A percentile compares a stretch with the other conserved stretches of the same genome.
Conservation (phyloP, 2,797 vertebrate genomes). For the Takifugu rubripes region DNA sequence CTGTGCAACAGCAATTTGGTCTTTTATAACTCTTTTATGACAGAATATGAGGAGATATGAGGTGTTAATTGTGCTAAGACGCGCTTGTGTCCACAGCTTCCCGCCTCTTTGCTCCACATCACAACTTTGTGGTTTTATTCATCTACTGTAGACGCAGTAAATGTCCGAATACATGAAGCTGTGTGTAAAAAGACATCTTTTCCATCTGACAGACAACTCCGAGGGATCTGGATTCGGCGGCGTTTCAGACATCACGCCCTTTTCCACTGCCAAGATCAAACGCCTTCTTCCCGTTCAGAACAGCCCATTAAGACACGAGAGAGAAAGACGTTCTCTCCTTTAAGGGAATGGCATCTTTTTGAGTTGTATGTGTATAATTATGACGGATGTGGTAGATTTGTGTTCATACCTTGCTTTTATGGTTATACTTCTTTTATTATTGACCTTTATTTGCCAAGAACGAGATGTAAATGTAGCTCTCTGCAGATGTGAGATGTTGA, state of each 20-base stretch:
- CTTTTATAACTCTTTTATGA: not conserved
- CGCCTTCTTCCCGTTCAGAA: slow-evolving; percentile 47
- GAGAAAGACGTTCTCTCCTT: slow-evolving; percentile 44
- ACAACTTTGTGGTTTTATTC: too few species aligned
- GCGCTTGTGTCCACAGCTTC: not conserved
- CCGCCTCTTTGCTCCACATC: not conserved
- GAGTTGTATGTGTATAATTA: slow-evolving; percentile 35
- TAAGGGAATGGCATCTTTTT: slow-evolving; percentile 26
- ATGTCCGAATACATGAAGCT: too few species aligned
- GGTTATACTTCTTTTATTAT: slow-evolving; percentile 28
- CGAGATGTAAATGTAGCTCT: slow-evolving; percentile 18
- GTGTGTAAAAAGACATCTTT: slow-evolving; percentile 45
- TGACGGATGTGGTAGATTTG: slow-evolving; percentile 33
- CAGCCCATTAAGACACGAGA: slow-evolving; percentile 10
- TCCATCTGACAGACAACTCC: slow-evolving; percentile 69
- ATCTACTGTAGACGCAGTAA: too few species aligned
- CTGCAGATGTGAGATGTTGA: slow-evolving; percentile 50
- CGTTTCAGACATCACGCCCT: slow-evolving; percentile 73
- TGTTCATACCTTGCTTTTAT: slow-evolving; percentile 20
- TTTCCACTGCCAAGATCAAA: slow-evolving; percentile 56
- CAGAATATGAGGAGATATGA: not conserved
- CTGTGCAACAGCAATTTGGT: not conserved
- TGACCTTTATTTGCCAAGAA: slow-evolving; percentile 18
- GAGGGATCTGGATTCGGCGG: slow-evolving; percentile 86
- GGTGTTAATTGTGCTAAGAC: not conserved